Base-by-base conservation (phyloP, 2,888 invertebrate species). In the Archaeoteleia sp. region DNA sequence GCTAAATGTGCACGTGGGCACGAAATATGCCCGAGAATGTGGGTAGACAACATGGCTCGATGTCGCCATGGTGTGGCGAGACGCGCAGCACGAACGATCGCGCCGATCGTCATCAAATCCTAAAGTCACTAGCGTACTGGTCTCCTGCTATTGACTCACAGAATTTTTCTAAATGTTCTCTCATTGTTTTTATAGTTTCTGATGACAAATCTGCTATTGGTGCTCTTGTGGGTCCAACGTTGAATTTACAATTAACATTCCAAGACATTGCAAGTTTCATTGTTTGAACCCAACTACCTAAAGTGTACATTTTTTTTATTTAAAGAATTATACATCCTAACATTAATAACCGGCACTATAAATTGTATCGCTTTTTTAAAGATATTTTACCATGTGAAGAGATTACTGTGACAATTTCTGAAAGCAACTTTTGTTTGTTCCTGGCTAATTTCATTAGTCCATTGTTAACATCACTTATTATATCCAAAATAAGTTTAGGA, bases 181-280 rank as follows among this genome's bases (percentile, higher is more conserved):
- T 75, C 66, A 88, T 83, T 4, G 68, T 51, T 7, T 80, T 76
- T 40, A 79, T 82, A 27, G 87, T 86, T 71, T 87, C 87, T 0
- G 79, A 65, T 0, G 88, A 84, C 1, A 91, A 74, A 0, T 87
- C 82, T 32, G 75, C 81, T 40, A 91, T 86, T 0, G 92, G 92
- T 2, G 87, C 80, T 1, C 91, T 87, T 0, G 90, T 88, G 0
- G 89, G 88, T 0, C 92, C 92, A 32, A 91, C 87, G 61, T 90
- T 87, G n/a, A n/a, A n/a, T n/a, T n/a, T n/a, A n/a, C n/a, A 13
- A 92, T 86, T 0, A 89, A 88, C 0, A 90, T 88, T 5, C 88
- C 82, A 4, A 89, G 77, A 71, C 91, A 91, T 92, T 1, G 91
- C 91, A 6, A 87, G 87, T 83, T 93, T 93, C 91, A 92, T 91